Percentiles rank a stretch among this genome's conserved stretches.
These are phyloP conservation scores for Thymelicus sylvestris DNA, from an alignment of 2,888 invertebrate genomes.

Conservation along the genomic window DNA sequence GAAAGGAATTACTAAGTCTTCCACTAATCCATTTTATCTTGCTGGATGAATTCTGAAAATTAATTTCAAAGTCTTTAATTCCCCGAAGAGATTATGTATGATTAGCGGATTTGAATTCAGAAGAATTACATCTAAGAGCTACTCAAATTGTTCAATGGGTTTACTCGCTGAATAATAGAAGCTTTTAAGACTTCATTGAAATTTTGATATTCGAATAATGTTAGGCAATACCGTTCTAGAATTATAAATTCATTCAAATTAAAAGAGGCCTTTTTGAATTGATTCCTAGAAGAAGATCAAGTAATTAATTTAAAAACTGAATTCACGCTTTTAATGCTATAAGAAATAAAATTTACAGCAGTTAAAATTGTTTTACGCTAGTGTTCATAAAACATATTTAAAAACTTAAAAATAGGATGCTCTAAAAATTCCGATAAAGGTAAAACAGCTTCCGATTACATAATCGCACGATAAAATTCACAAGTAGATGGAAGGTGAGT, in stretches of 20 bases:
- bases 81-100: slow-evolving; percentile 1
- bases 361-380: no score
- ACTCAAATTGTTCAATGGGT: neutral
- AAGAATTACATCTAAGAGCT: neutral
- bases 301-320: no score
- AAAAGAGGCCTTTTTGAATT: no score
- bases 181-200: no score
- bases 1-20: slow-evolving; percentile 1
- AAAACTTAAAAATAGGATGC: neutral
- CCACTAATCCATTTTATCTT: neutral
- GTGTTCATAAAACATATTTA: no score
- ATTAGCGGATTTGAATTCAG: slow-evolving; percentile 4
- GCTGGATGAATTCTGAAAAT: slow-evolving; percentile 9
- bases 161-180: neutral
- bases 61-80: slow-evolving; percentile 11
- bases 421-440: neutral
- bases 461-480: slow-evolving; percentile 30
- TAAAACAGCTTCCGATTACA: slow-evolving; percentile 6
- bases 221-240: no score
- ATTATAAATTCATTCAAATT: neutral
- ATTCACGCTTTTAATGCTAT: no score
- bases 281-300: no score
- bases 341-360: no score
- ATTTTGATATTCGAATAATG: no score
- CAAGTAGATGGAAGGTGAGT: slow-evolving; percentile 42